Evolutionary conservation across 1,140 invertebrate species (phyloP), one percentile per base, ranked within the genome.

Genomic region (Popillia japonica): DNA sequence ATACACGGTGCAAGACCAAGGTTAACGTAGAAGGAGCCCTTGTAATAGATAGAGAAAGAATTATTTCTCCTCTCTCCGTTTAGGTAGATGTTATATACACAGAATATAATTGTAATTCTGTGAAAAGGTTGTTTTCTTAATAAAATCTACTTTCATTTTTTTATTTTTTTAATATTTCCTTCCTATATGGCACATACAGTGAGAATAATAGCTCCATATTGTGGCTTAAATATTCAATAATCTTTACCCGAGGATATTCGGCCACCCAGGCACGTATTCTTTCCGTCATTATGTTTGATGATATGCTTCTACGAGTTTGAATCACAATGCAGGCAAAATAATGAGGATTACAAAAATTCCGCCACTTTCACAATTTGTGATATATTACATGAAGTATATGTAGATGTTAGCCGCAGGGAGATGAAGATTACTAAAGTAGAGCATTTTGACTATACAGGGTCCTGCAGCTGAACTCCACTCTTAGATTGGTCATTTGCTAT

Each of bases 211-310:
- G n/a, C n/a, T n/a, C n/a, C 61, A 17, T n/a, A 20, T 64, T 20
- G 61, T 20, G 11, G 17, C 22, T 64, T 64, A 64, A 64, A 64
- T 64, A 64, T 64, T 64, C 61, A 64, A 64, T 64, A 64, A 64
- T 64, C 61, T n/a, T 64, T 64, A 64, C 61, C 61, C 17, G n/a
- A 20, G 61, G 61, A 64, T 20, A 64, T 64, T 10, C 17, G 61
- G 61, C 61, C 61, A 64, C 61, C 61, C 61, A 64, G 61, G 22
- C 17, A 64, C 4, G 44, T 14, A 48, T n/a, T 23, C 61, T 64
- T 64, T 64, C 22, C 11, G 23, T 14, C 11, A 48, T 48, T 48
- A 48, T 48, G 2, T 3, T 48, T 48, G 44, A 0, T 48, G n/a
- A n/a, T n/a, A n/a, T n/a, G n/a, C n/a, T n/a, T n/a, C n/a, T n/a